Base-by-base conservation (phyloP, 1,140 invertebrate genomes). In the Drosophila auraria region DNA sequence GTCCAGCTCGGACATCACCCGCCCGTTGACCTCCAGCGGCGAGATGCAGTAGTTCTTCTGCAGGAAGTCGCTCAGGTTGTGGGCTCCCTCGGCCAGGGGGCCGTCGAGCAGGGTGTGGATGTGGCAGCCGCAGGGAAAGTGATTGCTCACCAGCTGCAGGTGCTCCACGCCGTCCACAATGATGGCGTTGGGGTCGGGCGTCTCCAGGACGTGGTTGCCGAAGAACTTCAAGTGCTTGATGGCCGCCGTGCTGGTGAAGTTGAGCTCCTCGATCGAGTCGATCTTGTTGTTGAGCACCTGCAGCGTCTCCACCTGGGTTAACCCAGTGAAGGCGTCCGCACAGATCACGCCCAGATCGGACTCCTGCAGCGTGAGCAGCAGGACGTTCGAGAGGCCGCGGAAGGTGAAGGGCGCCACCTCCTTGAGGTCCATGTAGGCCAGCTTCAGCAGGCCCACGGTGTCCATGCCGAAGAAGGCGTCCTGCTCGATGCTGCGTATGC, bases 261-360 rank as follows among this genome's bases (percentile, higher is more conserved):
- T 94, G 0, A 97, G 92, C 77, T 96, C 95, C 82, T 97, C 95
- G 17, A 97, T 95, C 0, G 95, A 94, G 75, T 97, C 97, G 56
- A 97, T 97, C 91, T 97, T 97, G 90, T 97, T 97, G 87, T 97
- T 97, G 6, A 96, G 92, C 58, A 97, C 94, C 82, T 97, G 96
- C 4, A 97, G 90, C 42, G 93, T 95, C 14, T 95, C 95, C 3
- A 97, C 95, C 71, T 95, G 94, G 6, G 94, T 93, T 5, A 97
- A 93, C 1, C 96, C 96, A 12, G 95, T 94, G 80, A 97, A 97
- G 0, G 96, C 96, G 36, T 96, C 95, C 0, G 95, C 94, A 38
- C 95, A 94, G 38, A 97, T 95, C 1, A 96, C 93, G 0, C 97
- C 97, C 8, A 97, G 91, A 91, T 97, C 97, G 14, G 96, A 97